Conservation (phyloP, 2,797 vertebrate species). For the Phalanger gymnotis region DNA sequence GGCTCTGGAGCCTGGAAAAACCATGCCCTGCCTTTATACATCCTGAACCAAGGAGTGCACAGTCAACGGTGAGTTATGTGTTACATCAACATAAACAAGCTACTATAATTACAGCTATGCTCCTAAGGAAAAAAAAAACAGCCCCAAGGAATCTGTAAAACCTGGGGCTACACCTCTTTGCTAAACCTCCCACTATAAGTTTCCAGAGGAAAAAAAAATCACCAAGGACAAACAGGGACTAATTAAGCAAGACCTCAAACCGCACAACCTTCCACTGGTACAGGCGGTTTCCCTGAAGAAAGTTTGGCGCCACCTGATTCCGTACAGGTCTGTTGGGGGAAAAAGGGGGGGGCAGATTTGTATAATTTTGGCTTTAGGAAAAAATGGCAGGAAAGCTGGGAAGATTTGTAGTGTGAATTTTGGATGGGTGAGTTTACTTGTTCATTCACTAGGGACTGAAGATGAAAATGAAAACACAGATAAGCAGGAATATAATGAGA, state of each 20-base stretch:
- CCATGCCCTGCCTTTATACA: not conserved
- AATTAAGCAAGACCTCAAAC: not conserved
- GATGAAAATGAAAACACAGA: not conserved
- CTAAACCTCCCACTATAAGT: not conserved
- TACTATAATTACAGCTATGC: not conserved
- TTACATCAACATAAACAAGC: constrained; percentile 7
- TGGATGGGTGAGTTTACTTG: not conserved
- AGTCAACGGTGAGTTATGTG: not conserved
- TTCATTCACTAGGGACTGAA: not conserved
- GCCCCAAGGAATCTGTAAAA: not conserved
- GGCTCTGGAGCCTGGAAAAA: not conserved
- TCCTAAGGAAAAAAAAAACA: not conserved
- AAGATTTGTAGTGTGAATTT: not conserved
- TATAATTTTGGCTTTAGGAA: not conserved
- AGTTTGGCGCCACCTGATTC: not conserved
- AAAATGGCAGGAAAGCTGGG: not conserved
- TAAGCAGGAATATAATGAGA: not conserved
- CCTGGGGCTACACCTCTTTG: not conserved
- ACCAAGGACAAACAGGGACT: not conserved
- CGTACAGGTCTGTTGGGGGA: not conserved
- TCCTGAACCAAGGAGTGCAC: not conserved
- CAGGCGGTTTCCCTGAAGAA: not conserved
- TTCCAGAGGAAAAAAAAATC: not conserved
- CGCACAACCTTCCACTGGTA: not conserved
- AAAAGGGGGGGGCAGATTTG: not conserved